Evolutionary conservation across 2,888 invertebrate species (phyloP), one percentile per base, ranked within the genome.

Genomic region (Synergus itoensis): DNA sequence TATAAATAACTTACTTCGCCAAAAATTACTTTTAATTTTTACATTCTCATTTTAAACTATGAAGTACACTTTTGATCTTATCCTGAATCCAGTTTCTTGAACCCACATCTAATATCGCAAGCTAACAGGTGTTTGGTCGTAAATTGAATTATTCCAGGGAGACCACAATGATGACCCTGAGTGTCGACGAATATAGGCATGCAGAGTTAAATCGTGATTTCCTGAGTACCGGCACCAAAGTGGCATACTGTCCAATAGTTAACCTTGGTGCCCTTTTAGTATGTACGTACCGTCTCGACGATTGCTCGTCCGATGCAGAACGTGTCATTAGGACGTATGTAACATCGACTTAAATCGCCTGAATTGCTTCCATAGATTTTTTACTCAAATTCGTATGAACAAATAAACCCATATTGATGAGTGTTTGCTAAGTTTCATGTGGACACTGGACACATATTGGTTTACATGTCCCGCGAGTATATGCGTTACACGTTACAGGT

Each of bases 201-300:
- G n/a, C 21, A 28, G 67, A 67, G 48, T 28, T 28, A 12, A 67
- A 81, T 82, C 83, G 83, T 84, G 84, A 84, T 84, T 83, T 84
- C 84, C 84, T 81, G 83, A 79, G 82, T 79, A 76, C 79, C 75
- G 83, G 65, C 63, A 7, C 28, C 36, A 11, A 28, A 21, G 76
- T 60, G 18, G 40, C 16, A 40, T 18, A 16, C 2, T 36, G 64
- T 9, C 40, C 28, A 28, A 60, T 76, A 0, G 36, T 12, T 18
- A 43, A 77, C 64, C 53, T 53, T 80, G 76, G 41, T 45, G 40
- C 14, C 79, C 57, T 62, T 80, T 81, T 78, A 79, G 80, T 84
- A 82, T 80, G 82, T 57, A 76, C 48, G n/a, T n/a, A n/a, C n/a
- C n/a, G 76, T 14, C 73, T 78, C 80, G 79, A 81, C 77, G 63